phyloP scores from a whole-genome alignment of 2,888 invertebrate species.

The Hoplodrina ambigua region DNA sequence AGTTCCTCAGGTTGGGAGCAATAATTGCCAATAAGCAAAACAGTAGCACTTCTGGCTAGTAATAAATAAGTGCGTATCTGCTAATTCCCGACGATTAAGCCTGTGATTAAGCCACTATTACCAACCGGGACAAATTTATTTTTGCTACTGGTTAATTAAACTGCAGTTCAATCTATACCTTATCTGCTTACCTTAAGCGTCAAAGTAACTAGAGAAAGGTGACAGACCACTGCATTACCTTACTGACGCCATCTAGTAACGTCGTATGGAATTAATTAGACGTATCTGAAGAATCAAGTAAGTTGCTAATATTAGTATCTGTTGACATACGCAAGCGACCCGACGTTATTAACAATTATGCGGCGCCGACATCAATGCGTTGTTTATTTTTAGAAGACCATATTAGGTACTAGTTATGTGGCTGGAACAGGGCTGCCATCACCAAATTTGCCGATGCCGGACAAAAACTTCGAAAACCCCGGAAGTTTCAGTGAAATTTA shows the following conservation, averaged over 20 bases:
- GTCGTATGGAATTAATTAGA: slow-evolving; percentile 73
- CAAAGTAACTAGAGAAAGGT: slow-evolving; percentile 8
- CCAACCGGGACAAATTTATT: slow-evolving; percentile 54
- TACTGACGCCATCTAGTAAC: slow-evolving; percentile 68
- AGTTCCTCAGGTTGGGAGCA: slow-evolving; percentile 29
- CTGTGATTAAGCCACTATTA: slow-evolving; percentile 60
- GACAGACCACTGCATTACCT: slow-evolving; percentile 15
- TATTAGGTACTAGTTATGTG: slow-evolving; percentile 34
- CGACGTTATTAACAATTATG: slow-evolving; percentile 79
- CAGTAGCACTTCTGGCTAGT: slow-evolving; percentile 64
- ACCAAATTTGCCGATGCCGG: no score
- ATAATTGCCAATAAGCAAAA: slow-evolving; percentile 58
- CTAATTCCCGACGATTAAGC: slow-evolving; percentile 74
- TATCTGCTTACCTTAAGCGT: slow-evolving; percentile 37
- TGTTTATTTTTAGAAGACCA: slow-evolving; percentile 69
- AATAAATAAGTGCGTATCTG: slow-evolving; percentile 71
- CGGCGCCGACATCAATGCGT: slow-evolving; percentile 75
- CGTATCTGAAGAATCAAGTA: slow-evolving; percentile 61
- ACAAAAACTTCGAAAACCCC: no score
- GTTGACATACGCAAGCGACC: slow-evolving; percentile 70
- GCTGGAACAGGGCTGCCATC: no score
- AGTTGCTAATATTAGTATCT: slow-evolving; percentile 63
- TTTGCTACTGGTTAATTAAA: slow-evolving; percentile 17
- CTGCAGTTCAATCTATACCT: slow-evolving; percentile 41
- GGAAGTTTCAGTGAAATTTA: no score